Evolutionary conservation across 2,797 vertebrate species (phyloP).

Genomic region (Mastacembelus armatus): DNA sequence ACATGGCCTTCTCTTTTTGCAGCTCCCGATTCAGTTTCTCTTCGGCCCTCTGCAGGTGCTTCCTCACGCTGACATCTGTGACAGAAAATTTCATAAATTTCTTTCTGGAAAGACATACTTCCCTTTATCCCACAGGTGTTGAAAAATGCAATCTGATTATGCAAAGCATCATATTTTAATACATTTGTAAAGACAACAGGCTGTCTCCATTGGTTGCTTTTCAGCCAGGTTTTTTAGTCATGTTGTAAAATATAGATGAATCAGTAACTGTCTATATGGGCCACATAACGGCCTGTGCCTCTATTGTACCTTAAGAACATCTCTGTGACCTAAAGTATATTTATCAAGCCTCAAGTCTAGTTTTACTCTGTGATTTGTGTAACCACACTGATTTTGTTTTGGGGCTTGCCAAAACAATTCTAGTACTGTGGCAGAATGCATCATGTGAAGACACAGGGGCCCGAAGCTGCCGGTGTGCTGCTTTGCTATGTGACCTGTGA

Average conservation of each 20-base stretch:
- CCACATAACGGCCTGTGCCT: not conserved
- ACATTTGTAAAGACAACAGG: not conserved
- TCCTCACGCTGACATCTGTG: conserved; percentile 87
- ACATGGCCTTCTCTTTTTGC: conserved; percentile 88
- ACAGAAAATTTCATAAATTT: conserved; percentile 7
- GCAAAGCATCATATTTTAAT: no score
- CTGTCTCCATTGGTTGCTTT: not conserved
- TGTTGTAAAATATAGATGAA: not conserved
- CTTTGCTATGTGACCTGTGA: not conserved
- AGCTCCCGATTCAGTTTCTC: conserved; percentile 85
- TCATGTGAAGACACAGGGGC: not conserved
- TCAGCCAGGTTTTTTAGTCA: not conserved
- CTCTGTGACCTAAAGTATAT: not conserved
- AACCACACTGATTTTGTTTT: not conserved
- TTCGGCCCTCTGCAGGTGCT: conserved; percentile 87
- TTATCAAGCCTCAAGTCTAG: not conserved
- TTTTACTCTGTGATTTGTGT: not conserved
- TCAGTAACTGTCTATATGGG: not conserved
- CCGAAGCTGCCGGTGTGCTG: not conserved
- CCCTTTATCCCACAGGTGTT: not conserved
- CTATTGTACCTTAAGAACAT: not conserved
- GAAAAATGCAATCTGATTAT: not conserved
- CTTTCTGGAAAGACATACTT: not conserved
- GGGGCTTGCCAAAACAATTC: not conserved
- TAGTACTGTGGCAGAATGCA: not conserved